Evolutionary conservation across 2,113 vertebrate genomes (phyloP), one percentile per base, ranked within the genome.

Genomic region (Reinhardtius hippoglossoides): DNA sequence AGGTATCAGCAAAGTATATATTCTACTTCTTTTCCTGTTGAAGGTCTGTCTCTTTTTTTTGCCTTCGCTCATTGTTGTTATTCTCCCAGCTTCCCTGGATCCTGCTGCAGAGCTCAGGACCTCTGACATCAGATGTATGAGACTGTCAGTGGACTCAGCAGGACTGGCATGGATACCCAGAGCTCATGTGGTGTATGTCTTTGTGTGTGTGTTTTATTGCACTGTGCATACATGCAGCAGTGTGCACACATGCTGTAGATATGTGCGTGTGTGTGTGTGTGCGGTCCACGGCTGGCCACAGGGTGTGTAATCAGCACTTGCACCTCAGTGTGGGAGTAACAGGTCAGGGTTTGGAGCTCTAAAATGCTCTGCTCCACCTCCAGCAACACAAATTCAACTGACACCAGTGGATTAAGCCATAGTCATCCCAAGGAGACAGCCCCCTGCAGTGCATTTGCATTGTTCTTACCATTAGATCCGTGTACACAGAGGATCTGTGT

Each of bases 241-340:
- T 1, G 31, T 40, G 31, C 9, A 15, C 18, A 31, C 31, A 31
- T 31, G 31, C 31, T 31, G 31, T 31, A 31, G 31, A 31, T 31
- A 31, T 31, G 8, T 71, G 44, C 48, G 27, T 61, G 24, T 23
- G 62, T 50, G 21, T 69, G 59, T 69, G 52, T 71, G 55, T 55
- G 21, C n/a, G 16, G 3, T 40, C 26, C 46, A 76, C 46, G 57
- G 54, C 55, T 27, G 80, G 57, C 82, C 78, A 44, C 85, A 76
- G 87, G 74, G 54, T 74, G 84, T 75, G 76, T 79, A 66, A 86
- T 91, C 79, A 83, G 35, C 77, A 76, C 65, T 79, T 83, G 46
- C 21, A 80, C 40, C 77, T 76, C 74, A 18, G 54, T 44, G 77
- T 61, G 56, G 57, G 69, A 66, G 82, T 75, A 78, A 80, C n/a